phyloP scores from a whole-genome alignment of 2,113 vertebrate genomes.

The Limnothrissa miodon region DNA sequence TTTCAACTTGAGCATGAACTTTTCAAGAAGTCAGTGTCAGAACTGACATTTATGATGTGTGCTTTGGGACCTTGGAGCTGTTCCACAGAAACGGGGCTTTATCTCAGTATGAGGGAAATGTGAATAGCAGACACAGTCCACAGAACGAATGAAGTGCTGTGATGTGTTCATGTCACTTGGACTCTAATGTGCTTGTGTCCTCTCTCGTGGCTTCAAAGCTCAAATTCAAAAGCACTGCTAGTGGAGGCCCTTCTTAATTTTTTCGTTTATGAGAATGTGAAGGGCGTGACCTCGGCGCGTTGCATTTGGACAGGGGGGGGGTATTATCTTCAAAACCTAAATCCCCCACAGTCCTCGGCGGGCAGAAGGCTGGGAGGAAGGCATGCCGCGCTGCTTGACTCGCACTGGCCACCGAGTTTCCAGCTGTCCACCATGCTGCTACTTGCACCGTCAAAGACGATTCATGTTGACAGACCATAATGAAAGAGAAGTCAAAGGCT shows the following conservation, averaged over 20 bases:
- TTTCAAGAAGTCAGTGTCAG: background rate
- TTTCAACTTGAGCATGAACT: background rate
- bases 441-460: constrained; percentile 22
- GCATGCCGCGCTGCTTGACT: background rate
- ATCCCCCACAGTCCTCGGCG: background rate
- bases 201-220: background rate
- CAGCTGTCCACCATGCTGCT: background rate
- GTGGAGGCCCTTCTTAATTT: background rate
- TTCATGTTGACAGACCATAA: constrained; percentile 59
- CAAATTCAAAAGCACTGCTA: background rate
- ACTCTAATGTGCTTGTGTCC: background rate
- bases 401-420: background rate
- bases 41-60: background rate
- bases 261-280: background rate
- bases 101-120: background rate
- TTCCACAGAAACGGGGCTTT: background rate
- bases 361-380: background rate
- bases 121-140: background rate
- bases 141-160: background rate
- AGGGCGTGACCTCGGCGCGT: background rate
- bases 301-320: background rate
- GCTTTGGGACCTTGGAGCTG: background rate
- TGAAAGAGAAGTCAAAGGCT: constrained; percentile 50
- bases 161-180: background rate
- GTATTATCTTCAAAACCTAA: background rate